phyloP scores from a whole-genome alignment of 2,888 invertebrate genomes.

The Synergus japonicus region DNA sequence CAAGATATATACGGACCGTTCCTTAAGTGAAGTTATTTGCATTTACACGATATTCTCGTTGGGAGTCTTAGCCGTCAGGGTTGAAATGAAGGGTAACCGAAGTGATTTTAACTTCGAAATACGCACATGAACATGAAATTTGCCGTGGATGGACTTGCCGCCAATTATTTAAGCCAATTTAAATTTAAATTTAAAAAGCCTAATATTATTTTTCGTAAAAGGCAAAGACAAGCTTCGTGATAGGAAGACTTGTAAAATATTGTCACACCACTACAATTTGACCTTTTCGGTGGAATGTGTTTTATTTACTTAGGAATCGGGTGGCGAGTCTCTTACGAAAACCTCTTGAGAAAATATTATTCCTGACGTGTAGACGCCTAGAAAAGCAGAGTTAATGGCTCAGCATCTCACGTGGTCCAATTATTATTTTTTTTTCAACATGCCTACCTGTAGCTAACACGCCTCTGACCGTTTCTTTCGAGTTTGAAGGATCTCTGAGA shows the following conservation, averaged over 20 bases:
- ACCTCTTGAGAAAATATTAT: constrained; percentile 24
- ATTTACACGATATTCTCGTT: constrained; percentile 58
- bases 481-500: constrained; percentile 46
- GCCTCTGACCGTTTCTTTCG: constrained; percentile 5
- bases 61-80: constrained; percentile 49
- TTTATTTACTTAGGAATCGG: constrained; percentile 9
- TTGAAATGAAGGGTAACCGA: constrained; percentile 26
- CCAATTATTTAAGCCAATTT: constrained; percentile 45
- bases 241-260: constrained; percentile 1
- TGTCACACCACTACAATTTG: not conserved
- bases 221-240: not conserved
- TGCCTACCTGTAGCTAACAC: constrained; percentile 17
- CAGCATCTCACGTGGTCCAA: constrained; percentile 25
- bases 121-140: constrained; percentile 50
- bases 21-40: constrained; percentile 57
- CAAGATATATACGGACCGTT: constrained; percentile 58
- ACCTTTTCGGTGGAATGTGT: not conserved
- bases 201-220: not conserved
- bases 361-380: constrained; percentile 20
- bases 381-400: constrained; percentile 16
- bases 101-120: constrained; percentile 39
- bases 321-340: constrained; percentile 1
- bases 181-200: not conserved
- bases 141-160: constrained; percentile 9
- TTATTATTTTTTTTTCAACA: constrained; percentile 40